These are phyloP conservation scores for Amniataba percoides DNA, from an alignment of 2,797 vertebrate genomes.

Conservation along the genomic window DNA sequence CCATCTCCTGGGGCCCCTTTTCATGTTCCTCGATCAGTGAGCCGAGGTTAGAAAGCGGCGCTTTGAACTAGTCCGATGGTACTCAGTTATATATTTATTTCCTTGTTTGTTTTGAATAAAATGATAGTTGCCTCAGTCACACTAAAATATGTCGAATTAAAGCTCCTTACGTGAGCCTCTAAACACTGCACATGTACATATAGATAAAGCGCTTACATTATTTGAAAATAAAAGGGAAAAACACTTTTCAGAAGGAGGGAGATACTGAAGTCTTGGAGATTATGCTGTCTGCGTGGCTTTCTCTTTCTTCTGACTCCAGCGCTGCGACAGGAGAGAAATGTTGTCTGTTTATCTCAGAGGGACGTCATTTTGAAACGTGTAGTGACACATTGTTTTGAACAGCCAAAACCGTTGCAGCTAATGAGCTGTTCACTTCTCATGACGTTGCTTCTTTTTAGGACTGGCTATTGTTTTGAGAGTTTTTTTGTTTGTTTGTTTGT, in stretches of 20 bases:
- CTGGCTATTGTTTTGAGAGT: conserved; percentile 57
- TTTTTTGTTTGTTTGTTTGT: background rate
- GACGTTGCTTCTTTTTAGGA: conserved; percentile 47
- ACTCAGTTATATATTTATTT: conserved; percentile 61
- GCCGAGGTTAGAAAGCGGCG: conserved; percentile 68
- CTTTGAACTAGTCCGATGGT: conserved; percentile 64
- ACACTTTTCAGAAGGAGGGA: conserved; percentile 19
- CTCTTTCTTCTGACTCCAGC: conserved; percentile 47
- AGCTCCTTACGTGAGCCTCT: conserved; percentile 48
- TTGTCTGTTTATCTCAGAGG: conserved; percentile 64
- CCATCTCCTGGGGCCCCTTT: conserved; percentile 75
- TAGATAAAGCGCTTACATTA: conserved; percentile 52
- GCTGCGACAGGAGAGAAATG: conserved; percentile 49
- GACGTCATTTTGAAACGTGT: conserved; percentile 65
- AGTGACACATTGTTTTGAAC: conserved; percentile 71
- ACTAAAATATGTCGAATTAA: conserved; percentile 55
- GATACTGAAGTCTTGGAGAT: conserved; percentile 51
- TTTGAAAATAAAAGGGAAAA: conserved; percentile 40
- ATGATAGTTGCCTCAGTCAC: conserved; percentile 30
- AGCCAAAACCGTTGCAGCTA: conserved; percentile 59
- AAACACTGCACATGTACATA: conserved; percentile 33
- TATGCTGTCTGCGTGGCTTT: conserved; percentile 33
- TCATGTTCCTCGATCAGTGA: conserved; percentile 76
- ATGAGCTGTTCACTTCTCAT: conserved; percentile 69
- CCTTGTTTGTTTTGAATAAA: conserved; percentile 62